Conservation (phyloP, 2,888 invertebrate genomes). For the Perizoma flavofasciatum region DNA sequence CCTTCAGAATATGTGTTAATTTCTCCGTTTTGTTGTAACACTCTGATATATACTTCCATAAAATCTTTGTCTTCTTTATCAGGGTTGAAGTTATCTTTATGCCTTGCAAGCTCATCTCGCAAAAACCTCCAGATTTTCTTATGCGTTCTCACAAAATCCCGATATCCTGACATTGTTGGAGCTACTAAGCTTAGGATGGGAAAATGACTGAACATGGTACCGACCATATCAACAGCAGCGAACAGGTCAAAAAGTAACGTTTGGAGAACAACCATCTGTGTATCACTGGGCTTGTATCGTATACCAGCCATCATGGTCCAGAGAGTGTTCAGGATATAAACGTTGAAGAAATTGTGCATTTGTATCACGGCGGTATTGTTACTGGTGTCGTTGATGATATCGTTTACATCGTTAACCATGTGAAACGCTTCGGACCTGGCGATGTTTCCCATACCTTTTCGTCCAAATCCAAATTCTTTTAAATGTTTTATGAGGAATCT, state of each 20-base stretch:
- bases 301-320: slow-evolving; percentile 94
- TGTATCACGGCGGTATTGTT: slow-evolving; percentile 79
- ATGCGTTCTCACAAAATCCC: slow-evolving; percentile 88
- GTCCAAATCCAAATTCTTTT: slow-evolving; percentile 92
- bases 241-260: slow-evolving; percentile 88
- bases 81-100: slow-evolving; percentile 85
- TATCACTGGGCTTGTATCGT: slow-evolving; percentile 88
- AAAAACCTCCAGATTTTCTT: slow-evolving; percentile 89
- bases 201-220: slow-evolving; percentile 91
- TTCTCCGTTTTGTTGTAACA: slow-evolving; percentile 84
- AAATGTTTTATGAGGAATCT: slow-evolving; percentile 90
- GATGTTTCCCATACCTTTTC: slow-evolving; percentile 89
- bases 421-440: slow-evolving; percentile 88
- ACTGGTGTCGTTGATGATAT: slow-evolving; percentile 56
- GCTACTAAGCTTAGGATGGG: slow-evolving; percentile 88
- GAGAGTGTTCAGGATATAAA: slow-evolving; percentile 90
- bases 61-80: slow-evolving; percentile 88
- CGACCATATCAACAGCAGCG: slow-evolving; percentile 91
- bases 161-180: slow-evolving; percentile 91
- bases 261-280: slow-evolving; percentile 87
- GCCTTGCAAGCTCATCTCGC: slow-evolving; percentile 87
- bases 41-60: slow-evolving; percentile 91
- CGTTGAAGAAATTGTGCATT: slow-evolving; percentile 90
- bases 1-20: slow-evolving; percentile 86
- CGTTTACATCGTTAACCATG: slow-evolving; percentile 83